A percentile compares a stretch with the other conserved stretches of the same genome.
Evolutionary conservation across 2,113 vertebrate genomes (phyloP).

Genomic region (Tylochromis polylepis): DNA sequence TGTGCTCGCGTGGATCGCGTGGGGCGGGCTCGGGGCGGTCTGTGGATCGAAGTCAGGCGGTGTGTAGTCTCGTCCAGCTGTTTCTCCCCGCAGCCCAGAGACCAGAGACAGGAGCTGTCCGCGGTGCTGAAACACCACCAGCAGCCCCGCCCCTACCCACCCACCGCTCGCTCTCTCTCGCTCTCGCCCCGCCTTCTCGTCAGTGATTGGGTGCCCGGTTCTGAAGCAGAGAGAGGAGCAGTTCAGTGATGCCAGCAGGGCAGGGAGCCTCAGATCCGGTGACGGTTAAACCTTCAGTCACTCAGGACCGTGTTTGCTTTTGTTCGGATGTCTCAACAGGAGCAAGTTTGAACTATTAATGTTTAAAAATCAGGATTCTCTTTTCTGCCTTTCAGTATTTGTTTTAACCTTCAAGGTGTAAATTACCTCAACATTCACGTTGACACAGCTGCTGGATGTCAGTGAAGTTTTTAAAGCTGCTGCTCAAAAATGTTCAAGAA

Average conservation of each 20-base stretch:
- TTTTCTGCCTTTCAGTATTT: neutral
- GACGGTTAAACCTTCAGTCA: neutral
- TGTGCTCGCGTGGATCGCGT: neutral
- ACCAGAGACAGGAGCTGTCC: constrained; percentile 64
- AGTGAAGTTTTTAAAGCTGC: neutral
- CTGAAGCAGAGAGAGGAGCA: neutral
- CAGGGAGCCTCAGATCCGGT: neutral
- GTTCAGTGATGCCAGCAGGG: neutral
- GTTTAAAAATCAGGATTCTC: neutral
- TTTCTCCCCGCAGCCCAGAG: constrained; percentile 40
- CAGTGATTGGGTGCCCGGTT: constrained; percentile 49
- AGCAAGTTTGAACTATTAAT: neutral
- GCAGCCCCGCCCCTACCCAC: neutral
- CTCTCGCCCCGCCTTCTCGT: neutral
- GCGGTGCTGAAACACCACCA: constrained; percentile 64
- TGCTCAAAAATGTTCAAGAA: neutral
- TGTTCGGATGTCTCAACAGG: neutral
- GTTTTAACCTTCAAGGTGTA: neutral
- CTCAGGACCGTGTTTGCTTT: no score
- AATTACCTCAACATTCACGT: neutral
- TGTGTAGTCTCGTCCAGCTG: neutral
- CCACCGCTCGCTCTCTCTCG: neutral
- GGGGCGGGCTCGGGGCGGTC: neutral
- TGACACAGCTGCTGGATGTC: neutral
- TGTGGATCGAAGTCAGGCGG: neutral